A percentile compares a stretch with the other conserved stretches of the same genome.
Evolutionary conservation across 1,140 invertebrate genomes (phyloP).

Genomic region (Linepithema humile): DNA sequence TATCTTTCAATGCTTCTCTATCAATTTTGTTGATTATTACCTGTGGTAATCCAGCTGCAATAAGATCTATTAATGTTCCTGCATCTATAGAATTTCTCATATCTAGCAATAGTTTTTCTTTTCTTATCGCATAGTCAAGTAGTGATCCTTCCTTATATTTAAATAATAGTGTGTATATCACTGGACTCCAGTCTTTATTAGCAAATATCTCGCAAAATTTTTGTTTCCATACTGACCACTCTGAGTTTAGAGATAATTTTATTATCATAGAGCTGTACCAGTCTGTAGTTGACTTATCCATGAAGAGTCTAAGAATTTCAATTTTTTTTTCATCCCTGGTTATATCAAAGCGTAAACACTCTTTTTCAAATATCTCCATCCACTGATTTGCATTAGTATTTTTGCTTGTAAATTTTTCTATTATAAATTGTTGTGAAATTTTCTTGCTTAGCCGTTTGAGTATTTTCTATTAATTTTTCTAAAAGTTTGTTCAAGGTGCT

Average conservation of each 20-base stretch:
- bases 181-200: constrained; percentile 24
- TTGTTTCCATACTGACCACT: constrained; percentile 2
- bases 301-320: too few species aligned
- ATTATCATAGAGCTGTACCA: constrained; percentile 11
- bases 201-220: constrained; percentile 11
- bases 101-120: constrained; percentile 17
- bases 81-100: not conserved
- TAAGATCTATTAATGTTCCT: not conserved
- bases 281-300: too few species aligned
- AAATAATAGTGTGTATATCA: not conserved
- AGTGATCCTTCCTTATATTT: constrained; percentile 24
- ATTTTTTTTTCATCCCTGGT: too few species aligned
- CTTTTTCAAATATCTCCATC: too few species aligned
- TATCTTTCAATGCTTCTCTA: constrained; percentile 4
- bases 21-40: constrained; percentile 43
- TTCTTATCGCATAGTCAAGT: not conserved
- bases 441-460: too few species aligned
- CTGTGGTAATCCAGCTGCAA: constrained; percentile 19
- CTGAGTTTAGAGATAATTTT: constrained; percentile 3
- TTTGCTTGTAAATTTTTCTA: too few species aligned
- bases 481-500: too few species aligned
- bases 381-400: too few species aligned
- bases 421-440: too few species aligned
- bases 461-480: too few species aligned
- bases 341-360: too few species aligned